Evolutionary conservation across 2,113 vertebrate species (phyloP).

Genomic region (Sapayoa aenigma): DNA sequence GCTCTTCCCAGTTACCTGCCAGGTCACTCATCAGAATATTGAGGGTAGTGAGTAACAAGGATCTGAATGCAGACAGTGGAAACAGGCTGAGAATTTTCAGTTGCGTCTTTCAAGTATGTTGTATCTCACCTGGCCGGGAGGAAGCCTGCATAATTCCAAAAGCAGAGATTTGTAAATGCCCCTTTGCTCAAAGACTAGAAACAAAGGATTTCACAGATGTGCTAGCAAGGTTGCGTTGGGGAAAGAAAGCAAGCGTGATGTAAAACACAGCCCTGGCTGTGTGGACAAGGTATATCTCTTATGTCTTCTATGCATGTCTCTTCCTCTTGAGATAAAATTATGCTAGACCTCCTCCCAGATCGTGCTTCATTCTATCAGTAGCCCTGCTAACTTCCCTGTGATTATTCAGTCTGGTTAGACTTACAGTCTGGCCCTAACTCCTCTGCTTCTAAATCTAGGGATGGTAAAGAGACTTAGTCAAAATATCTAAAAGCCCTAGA

Average conservation of each 20-base stretch:
- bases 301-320: not conserved
- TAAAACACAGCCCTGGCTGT: not conserved
- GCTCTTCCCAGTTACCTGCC: not conserved
- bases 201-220: not conserved
- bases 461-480: slow-evolving; percentile 35
- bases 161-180: not conserved
- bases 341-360: not conserved
- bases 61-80: not conserved
- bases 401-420: not conserved
- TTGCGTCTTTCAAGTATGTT: not conserved
- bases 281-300: not conserved
- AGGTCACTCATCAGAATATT: not conserved
- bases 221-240: not conserved
- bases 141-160: not conserved
- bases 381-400: not conserved
- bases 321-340: not conserved
- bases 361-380: not conserved
- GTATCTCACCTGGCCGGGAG: not conserved
- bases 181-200: not conserved
- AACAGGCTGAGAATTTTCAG: not conserved
- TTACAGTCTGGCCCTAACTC: slow-evolving; percentile 14
- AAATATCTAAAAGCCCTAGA: slow-evolving; percentile 50
- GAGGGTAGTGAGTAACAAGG: not conserved
- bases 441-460: not conserved
- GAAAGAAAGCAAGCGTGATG: not conserved